Evolutionary conservation across 2,888 invertebrate genomes (phyloP), one percentile per base, ranked within the genome.

Genomic region (Dicyrtoma fusca): DNA sequence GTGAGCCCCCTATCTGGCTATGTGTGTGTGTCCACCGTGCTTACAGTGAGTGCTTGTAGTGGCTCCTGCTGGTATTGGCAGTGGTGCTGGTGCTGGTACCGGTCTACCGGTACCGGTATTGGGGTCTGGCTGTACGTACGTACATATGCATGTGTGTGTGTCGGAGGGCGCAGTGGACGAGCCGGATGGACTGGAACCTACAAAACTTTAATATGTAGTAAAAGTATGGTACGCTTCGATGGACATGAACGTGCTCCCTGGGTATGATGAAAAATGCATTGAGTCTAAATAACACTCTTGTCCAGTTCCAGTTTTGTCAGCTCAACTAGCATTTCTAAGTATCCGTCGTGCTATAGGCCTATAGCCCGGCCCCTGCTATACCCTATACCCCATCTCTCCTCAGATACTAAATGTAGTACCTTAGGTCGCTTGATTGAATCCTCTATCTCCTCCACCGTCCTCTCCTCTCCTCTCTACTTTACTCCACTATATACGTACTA

Each of bases 211-310:
- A 59, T 57, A 69, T 69, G 69, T 19, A 69, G 64, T 64, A 44
- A 64, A 64, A 64, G 64, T 64, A 64, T 64, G 64, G 21, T 19
- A 44, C 23, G 47, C 17, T 64, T 64, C 25, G 57, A 11, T 23
- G 57, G 34, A 34, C 34, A 34, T 57, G 57, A 26, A 64, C 66
- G 53, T 53, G 66, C 53, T 66, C 66, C 66, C 66, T 49, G 13
- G 53, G 34, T 66, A 66, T 66, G 69, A 69, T 71, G 71, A 71
- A 71, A 71, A 71, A 71, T 71, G 64, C 57, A 71, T 71, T 26
- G 34, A 61, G 51, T 71, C 64, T 71, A 71, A 71, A 63, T 64
- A 63, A 59, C 69, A 57, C 23, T 47, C 51, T 51, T 64, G 53
- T 66, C 66, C 53, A 23, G 25, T 25, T 26, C 17, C 53, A 53